Conservation (phyloP, 2,113 vertebrate species). For the Rhadina sibilatrix region DNA sequence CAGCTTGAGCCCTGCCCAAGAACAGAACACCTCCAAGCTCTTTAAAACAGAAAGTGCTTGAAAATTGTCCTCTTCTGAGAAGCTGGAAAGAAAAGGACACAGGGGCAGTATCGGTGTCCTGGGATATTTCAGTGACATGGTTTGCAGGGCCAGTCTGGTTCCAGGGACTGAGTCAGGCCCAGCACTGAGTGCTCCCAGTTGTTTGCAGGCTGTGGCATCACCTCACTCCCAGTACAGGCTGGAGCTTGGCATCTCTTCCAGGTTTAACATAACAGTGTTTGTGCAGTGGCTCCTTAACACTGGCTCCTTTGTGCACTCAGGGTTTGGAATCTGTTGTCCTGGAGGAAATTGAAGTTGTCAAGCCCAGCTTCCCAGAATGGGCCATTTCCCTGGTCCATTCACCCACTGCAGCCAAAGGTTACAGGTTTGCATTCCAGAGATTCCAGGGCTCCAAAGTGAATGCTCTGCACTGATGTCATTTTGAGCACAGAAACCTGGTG, state of each 20-base stretch:
- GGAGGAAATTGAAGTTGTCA: neutral
- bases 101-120: neutral
- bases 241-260: neutral
- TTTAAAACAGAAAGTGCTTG: neutral
- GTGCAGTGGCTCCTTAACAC: neutral
- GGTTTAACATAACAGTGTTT: neutral
- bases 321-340: neutral
- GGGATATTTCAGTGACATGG: too few relatives aligned
- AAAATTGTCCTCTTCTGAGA: neutral
- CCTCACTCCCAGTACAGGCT: neutral
- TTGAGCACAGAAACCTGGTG: neutral
- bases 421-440: slow-evolving; percentile 50
- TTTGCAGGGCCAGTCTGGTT: neutral
- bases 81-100: neutral
- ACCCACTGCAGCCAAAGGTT: neutral
- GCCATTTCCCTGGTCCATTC: slow-evolving; percentile 1
- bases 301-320: neutral
- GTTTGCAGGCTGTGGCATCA: neutral
- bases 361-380: neutral
- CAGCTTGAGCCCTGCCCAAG: neutral
- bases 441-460: neutral
- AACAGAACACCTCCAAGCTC: neutral
- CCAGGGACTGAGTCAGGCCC: neutral
- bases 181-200: neutral
- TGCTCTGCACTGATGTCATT: neutral